A percentile compares a stretch with the other conserved stretches of the same genome.
Conservation (phyloP, 2,113 vertebrate genomes). For the Nibea coibor region DNA sequence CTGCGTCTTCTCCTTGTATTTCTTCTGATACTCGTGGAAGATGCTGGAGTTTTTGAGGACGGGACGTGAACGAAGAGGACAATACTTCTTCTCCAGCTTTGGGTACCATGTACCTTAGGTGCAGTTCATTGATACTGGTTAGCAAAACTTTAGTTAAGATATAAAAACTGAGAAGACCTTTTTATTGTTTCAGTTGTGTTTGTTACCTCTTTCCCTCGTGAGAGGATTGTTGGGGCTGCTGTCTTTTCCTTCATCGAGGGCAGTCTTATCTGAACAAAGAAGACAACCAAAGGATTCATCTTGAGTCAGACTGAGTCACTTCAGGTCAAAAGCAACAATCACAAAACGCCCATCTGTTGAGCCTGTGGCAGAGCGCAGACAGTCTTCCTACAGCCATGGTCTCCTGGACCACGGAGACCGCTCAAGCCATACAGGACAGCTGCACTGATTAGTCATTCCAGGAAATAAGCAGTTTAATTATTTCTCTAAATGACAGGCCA, state of each 20-base stretch:
- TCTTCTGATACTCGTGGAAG: slow-evolving; percentile 74
- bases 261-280: slow-evolving; percentile 30
- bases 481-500: too few relatives aligned
- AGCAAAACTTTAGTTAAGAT: background rate
- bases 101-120: slow-evolving; percentile 56
- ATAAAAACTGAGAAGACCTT: background rate
- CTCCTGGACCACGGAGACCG: too few relatives aligned
- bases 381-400: too few relatives aligned
- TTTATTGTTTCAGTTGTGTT: background rate
- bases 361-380: too few relatives aligned
- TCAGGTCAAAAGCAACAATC: too few relatives aligned
- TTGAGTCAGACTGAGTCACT: too few relatives aligned
- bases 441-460: too few relatives aligned
- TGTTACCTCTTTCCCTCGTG: slow-evolving; percentile 22
- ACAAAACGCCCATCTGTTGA: too few relatives aligned
- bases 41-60: slow-evolving; percentile 4
- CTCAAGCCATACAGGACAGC: too few relatives aligned
- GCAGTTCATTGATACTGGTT: background rate
- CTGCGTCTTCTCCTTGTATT: slow-evolving; percentile 55
- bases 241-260: background rate
- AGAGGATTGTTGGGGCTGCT: too few relatives aligned
- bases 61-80: background rate
- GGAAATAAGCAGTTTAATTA: too few relatives aligned
- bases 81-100: slow-evolving; percentile 31
- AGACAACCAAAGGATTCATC: background rate